phyloP scores from a whole-genome alignment of 2,888 invertebrate species.

The Drosophila multiciliata region DNA sequence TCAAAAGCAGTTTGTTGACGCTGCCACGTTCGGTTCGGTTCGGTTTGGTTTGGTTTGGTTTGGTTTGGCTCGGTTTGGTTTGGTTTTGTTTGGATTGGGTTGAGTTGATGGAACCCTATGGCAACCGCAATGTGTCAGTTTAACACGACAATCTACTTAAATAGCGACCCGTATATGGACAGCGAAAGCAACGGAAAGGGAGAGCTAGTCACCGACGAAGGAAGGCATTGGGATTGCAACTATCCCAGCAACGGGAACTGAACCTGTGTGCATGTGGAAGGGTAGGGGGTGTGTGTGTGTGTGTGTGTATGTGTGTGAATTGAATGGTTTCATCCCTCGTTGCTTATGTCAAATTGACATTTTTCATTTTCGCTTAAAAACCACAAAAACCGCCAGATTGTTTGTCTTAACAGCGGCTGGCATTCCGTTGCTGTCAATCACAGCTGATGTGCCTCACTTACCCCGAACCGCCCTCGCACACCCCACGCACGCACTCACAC shows the following conservation, averaged over 20 bases:
- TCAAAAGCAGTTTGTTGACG: conserved; percentile 44
- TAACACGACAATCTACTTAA: conserved; percentile 74
- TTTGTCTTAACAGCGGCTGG: conserved; percentile 72
- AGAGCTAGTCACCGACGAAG: background rate
- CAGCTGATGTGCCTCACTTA: conserved; percentile 45
- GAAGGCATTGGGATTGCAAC: conserved; percentile 10
- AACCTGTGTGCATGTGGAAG: background rate
- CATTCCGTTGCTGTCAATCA: conserved; percentile 67
- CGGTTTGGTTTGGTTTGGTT: background rate
- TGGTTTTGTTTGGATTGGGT: background rate
- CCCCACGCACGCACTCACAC: background rate
- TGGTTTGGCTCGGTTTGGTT: background rate
- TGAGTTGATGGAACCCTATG: conserved; percentile 18
- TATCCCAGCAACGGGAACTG: conserved; percentile 1
- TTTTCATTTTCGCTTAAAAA: conserved; percentile 71
- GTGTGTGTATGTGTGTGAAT: background rate
- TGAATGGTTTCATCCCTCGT: conserved; percentile 40
- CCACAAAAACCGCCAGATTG: conserved; percentile 73
- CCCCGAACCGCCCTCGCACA: conserved; percentile 18
- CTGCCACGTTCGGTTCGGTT: conserved; percentile 2
- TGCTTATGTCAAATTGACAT: conserved; percentile 73
- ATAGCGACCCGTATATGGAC: conserved; percentile 46
- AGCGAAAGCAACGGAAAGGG: conserved; percentile 4
- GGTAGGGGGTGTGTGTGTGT: background rate
- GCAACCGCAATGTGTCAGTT: conserved; percentile 63